A percentile compares a stretch with the other conserved stretches of the same genome.
These are phyloP conservation scores for Eudasyphora cyanicolor DNA, from an alignment of 2,888 invertebrate genomes.

Conservation along the genomic window DNA sequence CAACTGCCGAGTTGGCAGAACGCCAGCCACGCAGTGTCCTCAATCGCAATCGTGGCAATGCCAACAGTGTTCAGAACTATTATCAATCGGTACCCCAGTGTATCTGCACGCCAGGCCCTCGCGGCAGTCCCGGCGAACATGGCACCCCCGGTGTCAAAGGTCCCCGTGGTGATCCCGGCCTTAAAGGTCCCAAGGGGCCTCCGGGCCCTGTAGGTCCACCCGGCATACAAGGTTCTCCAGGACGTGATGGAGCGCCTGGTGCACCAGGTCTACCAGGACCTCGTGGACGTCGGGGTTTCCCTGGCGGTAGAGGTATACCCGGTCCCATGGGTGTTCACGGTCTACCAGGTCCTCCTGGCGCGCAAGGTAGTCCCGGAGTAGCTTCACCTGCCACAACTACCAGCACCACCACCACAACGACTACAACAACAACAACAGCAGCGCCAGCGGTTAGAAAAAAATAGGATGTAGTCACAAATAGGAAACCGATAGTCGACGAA, in stretches of 20 bases:
- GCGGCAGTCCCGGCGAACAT: slow-evolving; percentile 42
- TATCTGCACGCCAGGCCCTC: slow-evolving; percentile 58
- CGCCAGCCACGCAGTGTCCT: slow-evolving; percentile 34
- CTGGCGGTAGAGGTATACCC: slow-evolving; percentile 31
- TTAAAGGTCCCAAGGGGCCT: slow-evolving; percentile 55
- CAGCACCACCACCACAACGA: slow-evolving; percentile 17
- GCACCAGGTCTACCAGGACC: slow-evolving; percentile 40
- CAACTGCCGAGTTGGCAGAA: slow-evolving; percentile 33
- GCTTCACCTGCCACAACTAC: slow-evolving; percentile 45
- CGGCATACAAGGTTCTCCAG: slow-evolving; percentile 60
- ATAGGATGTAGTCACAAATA: slow-evolving; percentile 48
- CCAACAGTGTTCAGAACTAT: slow-evolving; percentile 33
- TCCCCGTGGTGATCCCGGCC: slow-evolving; percentile 54
- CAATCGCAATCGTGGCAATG: slow-evolving; percentile 6
- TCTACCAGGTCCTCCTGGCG: slow-evolving; percentile 51
- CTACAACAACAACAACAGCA: neutral
- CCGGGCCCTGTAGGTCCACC: slow-evolving; percentile 53
- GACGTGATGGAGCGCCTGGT: slow-evolving; percentile 48
- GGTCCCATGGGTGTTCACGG: slow-evolving; percentile 60
- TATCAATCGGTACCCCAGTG: slow-evolving; percentile 50
- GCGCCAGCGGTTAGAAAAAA: neutral
- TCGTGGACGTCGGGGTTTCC: slow-evolving; percentile 34
- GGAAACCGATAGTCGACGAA: slow-evolving; percentile 5
- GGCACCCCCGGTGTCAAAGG: slow-evolving; percentile 57
- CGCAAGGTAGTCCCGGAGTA: slow-evolving; percentile 60